Base-by-base conservation (phyloP, 2,888 invertebrate genomes). In the Danaus chrysippus region DNA sequence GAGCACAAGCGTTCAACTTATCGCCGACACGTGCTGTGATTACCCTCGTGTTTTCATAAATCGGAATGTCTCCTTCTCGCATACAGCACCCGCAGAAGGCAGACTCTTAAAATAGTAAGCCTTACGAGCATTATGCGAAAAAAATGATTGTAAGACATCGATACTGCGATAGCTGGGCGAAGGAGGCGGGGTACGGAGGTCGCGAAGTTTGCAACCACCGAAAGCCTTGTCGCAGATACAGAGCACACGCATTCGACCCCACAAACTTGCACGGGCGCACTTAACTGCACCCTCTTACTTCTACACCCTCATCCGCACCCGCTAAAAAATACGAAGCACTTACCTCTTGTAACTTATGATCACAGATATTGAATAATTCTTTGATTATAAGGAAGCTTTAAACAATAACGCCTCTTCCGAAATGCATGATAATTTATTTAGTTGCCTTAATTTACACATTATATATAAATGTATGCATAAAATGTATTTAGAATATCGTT, bases 31-130 rank as follows among this genome's bases (percentile, higher is more conserved):
- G 84, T 84, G 84, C 84, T 83, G 85, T 81, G 85, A 83, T 84
- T 81, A 76, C 74, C 79, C 83, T 82, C 85, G 88, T 84, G 87
- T 87, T 85, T 77, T 84, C 82, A 86, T 87, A 82, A 77, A 76
- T 86, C 83, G 91, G 91, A 92, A 93, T 92, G 94, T 94, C 94
- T 94, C 94, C 94, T 94, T 94, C 94, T 95, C 94, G 92, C 91
- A 92, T 94, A 94, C 94, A 94, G 94, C 94, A 94, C 92, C 94
- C 93, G 94, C 94, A 93, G 94, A 94, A 94, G 94, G 94, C 92
- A 93, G 93, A 92, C 83, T 75, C 80, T 77, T 86, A 81, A 78
- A 78, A 86, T 86, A 84, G 89, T 91, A 92, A 88, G 89, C 91
- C 91, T 91, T 92, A 92, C 91, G 87, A 88, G 91, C 91, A 90